Percentiles rank a stretch among this genome's conserved stretches.
phyloP scores from a whole-genome alignment of 2,113 vertebrate species.

The Alosa alosa region DNA sequence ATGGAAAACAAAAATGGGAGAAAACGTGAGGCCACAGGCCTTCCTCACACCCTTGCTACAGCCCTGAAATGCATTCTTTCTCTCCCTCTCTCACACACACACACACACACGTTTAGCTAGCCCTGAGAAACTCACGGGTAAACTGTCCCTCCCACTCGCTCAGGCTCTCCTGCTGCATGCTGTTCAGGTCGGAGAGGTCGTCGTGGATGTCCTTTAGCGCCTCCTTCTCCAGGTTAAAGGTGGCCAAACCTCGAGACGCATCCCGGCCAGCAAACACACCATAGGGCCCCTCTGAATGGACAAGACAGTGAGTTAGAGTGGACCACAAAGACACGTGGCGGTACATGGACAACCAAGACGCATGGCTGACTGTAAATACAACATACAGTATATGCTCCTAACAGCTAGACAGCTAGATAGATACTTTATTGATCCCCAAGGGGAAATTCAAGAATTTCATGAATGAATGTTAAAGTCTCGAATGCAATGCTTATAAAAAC shows the following conservation, averaged over 20 bases:
- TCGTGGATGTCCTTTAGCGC: constrained; percentile 87
- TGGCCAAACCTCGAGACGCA: constrained; percentile 92
- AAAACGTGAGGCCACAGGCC: too few relatives aligned
- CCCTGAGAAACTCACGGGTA: constrained; percentile 77
- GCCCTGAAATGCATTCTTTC: too few relatives aligned
- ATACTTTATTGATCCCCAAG: too few relatives aligned
- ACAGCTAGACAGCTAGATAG: neutral
- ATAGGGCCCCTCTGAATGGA: constrained; percentile 87
- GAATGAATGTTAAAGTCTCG: too few relatives aligned
- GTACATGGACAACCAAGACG: neutral
- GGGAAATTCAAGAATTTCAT: too few relatives aligned
- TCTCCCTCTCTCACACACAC: too few relatives aligned
- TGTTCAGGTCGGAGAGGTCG: constrained; percentile 91
- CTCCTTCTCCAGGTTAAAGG: constrained; percentile 93
- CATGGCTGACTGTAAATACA: too few relatives aligned
- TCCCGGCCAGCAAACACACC: constrained; percentile 95
- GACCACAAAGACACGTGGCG: neutral
- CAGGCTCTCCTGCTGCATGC: constrained; percentile 87
- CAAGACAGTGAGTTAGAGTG: constrained; percentile 23
- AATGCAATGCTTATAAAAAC: too few relatives aligned
- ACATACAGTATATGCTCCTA: neutral
- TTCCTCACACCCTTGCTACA: too few relatives aligned
- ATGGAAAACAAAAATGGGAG: too few relatives aligned
- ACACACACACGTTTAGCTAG: too few relatives aligned
- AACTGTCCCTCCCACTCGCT: constrained; percentile 95